Conservation (phyloP, 2,113 vertebrate genomes). For the Camelus bactrianus region DNA sequence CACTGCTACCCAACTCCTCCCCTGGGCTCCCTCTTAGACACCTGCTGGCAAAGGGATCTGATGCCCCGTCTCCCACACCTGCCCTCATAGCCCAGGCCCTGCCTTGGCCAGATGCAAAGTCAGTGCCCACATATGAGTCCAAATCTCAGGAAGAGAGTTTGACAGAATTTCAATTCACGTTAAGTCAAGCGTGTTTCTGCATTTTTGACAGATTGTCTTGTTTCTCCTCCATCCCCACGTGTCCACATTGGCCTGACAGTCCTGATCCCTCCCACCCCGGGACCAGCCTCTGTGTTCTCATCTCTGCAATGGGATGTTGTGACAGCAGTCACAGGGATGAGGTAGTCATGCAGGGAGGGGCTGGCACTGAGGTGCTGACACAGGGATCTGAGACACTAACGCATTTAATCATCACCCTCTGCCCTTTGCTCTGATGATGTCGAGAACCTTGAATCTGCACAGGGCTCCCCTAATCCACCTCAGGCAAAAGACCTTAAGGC, state of each 20-base stretch:
- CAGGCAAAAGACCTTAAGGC: background rate
- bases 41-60: background rate
- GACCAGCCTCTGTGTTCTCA: background rate
- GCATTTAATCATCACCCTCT: fast-evolving
- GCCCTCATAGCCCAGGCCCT: background rate
- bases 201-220: background rate
- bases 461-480: no score
- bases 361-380: background rate
- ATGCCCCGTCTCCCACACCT: no score
- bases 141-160: background rate
- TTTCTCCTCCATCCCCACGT: background rate
- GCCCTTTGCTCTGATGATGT: background rate
- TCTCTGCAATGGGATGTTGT: background rate
- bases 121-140: background rate
- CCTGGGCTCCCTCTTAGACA: background rate
- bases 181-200: background rate
- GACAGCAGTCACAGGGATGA: background rate
- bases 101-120: background rate
- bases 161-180: background rate
- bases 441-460: no score
- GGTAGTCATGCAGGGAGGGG: background rate
- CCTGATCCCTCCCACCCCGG: background rate
- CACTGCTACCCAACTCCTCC: background rate
- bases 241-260: background rate
- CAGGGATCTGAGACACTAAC: background rate